Percentiles rank a stretch among this genome's conserved stretches.
Evolutionary conservation across 1,140 invertebrate species (phyloP).

Genomic region (Sycophaga agraensis): DNA sequence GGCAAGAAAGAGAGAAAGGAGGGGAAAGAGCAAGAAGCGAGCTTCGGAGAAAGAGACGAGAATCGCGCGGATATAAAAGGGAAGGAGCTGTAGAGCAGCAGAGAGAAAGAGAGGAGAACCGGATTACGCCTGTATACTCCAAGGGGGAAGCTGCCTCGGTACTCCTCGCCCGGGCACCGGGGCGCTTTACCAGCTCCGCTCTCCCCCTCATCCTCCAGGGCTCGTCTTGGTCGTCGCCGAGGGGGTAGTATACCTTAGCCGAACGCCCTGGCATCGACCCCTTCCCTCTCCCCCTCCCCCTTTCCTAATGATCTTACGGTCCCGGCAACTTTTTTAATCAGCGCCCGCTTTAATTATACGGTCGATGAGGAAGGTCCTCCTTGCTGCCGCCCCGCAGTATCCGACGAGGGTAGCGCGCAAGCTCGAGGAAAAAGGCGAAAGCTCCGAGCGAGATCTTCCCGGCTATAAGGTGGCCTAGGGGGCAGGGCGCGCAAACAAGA

Average conservation of each 20-base stretch:
- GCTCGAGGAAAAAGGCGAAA: background rate
- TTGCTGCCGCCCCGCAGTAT: conserved; percentile 15
- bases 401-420: background rate
- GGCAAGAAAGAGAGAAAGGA: conserved; percentile 11
- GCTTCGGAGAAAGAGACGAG: background rate
- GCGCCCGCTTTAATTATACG: conserved; percentile 57
- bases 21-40: background rate
- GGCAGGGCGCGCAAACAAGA: conserved; percentile 46
- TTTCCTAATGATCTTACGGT: conserved; percentile 58
- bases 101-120: conserved; percentile 13
- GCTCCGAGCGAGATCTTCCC: background rate
- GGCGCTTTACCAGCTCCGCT: background rate
- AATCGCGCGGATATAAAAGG: background rate
- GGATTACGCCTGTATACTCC: conserved; percentile 28
- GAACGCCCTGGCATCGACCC: background rate
- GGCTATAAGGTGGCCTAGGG: background rate
- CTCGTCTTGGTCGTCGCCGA: conserved; percentile 26
- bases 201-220: background rate
- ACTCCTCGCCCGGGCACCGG: conserved; percentile 8
- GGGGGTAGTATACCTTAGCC: conserved; percentile 31
- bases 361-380: conserved; percentile 52
- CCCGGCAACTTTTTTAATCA: conserved; percentile 58
- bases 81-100: conserved; percentile 5
- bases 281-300: conserved; percentile 30
- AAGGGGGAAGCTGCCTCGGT: conserved; percentile 1